phyloP scores from a whole-genome alignment of 2,113 vertebrate genomes.

The Phalacrocorax carbo region DNA sequence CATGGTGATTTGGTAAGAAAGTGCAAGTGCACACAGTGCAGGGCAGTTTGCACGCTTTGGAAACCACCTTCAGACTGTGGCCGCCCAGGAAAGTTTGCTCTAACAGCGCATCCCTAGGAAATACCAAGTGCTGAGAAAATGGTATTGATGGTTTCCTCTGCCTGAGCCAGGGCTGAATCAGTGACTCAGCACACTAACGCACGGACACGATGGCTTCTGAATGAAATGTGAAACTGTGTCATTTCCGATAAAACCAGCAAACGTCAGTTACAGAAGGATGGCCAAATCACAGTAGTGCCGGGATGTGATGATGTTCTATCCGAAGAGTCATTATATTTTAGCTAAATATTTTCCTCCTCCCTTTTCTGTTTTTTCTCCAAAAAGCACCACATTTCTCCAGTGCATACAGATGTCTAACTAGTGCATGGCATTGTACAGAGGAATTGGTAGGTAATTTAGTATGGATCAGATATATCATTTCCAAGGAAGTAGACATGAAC shows the following conservation, averaged over 20 bases:
- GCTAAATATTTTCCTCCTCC: not conserved
- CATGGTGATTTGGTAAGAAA: not conserved
- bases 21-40: not conserved
- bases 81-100: not conserved
- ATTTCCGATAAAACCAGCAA: not conserved
- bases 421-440: not conserved
- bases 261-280: not conserved
- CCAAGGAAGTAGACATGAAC: constrained; percentile 3
- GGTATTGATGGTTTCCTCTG: not conserved
- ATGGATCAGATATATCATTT: not conserved
- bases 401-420: not conserved
- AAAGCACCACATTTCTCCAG: not conserved
- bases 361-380: not conserved
- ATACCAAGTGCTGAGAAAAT: not conserved
- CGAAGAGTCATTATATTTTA: not conserved
- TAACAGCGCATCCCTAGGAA: not conserved
- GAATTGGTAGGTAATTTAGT: not conserved
- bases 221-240: not conserved
- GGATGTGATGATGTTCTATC: not conserved
- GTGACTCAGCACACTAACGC: not conserved
- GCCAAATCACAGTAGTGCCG: not conserved
- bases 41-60: not conserved
- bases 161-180: not conserved
- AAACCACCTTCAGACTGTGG: not conserved
- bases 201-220: not conserved